A percentile compares a stretch with the other conserved stretches of the same genome.
phyloP scores from a whole-genome alignment of 1,140 invertebrate genomes.

The Eriocheir sinensis region DNA sequence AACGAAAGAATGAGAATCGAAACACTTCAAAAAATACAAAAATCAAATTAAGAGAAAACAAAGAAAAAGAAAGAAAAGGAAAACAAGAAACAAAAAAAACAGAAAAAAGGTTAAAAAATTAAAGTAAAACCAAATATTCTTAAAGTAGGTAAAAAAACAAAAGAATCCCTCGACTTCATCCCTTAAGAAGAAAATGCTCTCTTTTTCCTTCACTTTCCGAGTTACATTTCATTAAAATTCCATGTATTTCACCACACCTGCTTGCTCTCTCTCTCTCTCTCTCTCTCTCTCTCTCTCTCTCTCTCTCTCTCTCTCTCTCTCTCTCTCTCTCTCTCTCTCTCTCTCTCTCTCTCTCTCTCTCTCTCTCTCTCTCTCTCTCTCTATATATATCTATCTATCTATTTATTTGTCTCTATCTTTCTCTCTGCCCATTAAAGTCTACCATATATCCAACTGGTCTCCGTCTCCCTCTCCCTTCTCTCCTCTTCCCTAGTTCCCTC shows the following conservation, averaged over 20 bases:
- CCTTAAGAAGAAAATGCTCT: not conserved
- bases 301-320: too few species aligned
- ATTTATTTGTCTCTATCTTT: too few species aligned
- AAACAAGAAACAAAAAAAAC: not conserved
- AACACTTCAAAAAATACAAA: not conserved
- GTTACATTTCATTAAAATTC: not conserved
- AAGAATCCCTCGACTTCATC: not conserved
- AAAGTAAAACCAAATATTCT: not conserved
- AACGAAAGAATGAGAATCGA: not conserved
- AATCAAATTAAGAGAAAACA: not conserved
- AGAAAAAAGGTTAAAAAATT: not conserved
- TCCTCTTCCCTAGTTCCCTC: not conserved
- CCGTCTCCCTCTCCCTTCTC: too few species aligned
- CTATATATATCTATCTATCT: too few species aligned
- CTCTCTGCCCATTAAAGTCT: too few species aligned
- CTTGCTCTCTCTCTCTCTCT: too few species aligned
- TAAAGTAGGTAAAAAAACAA: not conserved
- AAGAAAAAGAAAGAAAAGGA: not conserved
- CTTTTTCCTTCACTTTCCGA: not conserved
- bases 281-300: too few species aligned
- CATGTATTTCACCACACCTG: too few species aligned
- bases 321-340: too few species aligned
- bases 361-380: too few species aligned
- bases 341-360: too few species aligned
- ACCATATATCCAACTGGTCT: too few species aligned